Evolutionary conservation across 2,797 vertebrate genomes (phyloP).

Genomic region (Rhynchonycteris naso): DNA sequence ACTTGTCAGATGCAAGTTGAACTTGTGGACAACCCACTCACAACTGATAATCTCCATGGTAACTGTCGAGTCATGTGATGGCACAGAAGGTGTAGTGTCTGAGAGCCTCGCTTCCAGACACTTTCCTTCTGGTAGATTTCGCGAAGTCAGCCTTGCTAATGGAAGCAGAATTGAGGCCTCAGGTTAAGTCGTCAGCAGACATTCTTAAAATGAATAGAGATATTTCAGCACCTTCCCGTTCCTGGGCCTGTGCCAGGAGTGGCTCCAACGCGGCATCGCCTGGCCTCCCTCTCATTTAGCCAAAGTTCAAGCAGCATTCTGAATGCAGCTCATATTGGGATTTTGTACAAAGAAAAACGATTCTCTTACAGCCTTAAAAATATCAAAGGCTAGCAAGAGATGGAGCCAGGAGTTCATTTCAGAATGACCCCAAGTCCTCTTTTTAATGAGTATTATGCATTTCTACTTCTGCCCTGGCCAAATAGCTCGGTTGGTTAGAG

Average conservation of each 20-base stretch:
- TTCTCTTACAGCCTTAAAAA: slow-evolving; percentile 49
- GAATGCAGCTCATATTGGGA: neutral
- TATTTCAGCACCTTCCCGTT: slow-evolving; percentile 18
- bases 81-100: neutral
- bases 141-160: slow-evolving; percentile 39
- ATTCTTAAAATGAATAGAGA: slow-evolving; percentile 21
- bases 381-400: neutral
- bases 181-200: neutral
- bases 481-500: too few species aligned
- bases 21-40: slow-evolving; percentile 74
- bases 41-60: slow-evolving; percentile 76
- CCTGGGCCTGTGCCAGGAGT: neutral
- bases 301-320: neutral
- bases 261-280: neutral
- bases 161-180: neutral
- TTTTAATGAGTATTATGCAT: neutral
- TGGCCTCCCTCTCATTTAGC: neutral
- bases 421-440: neutral
- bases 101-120: neutral
- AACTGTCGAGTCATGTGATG: slow-evolving; percentile 60
- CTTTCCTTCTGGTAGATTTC: slow-evolving; percentile 60
- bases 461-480: neutral
- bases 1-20: slow-evolving; percentile 80
- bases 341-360: neutral
- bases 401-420: neutral